Evolutionary conservation across 2,888 invertebrate species (phyloP), one percentile per base, ranked within the genome.

Genomic region (Hemistola chrysoprasaria): DNA sequence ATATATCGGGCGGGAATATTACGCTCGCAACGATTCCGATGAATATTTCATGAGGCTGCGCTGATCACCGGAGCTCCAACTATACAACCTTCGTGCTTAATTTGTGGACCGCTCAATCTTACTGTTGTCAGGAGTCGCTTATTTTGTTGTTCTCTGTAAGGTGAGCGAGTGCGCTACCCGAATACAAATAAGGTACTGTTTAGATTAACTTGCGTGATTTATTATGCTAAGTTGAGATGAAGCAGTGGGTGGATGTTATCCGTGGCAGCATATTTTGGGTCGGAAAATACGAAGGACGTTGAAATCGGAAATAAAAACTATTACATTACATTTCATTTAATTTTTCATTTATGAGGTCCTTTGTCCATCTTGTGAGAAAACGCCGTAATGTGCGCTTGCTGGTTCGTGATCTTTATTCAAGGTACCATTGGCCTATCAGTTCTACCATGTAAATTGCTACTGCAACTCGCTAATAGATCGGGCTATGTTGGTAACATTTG

Each of bases 41-140:
- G 81, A 78, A 84, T 82, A 78, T 74, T 80, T 65, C 82, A 83
- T 79, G 76, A 81, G 65, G 27, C 44, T 50, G 56, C 47, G 60
- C 62, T 65, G 71, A 77, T 74, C 73, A 71, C 66, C 59, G 61
- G 50, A 55, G 49, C 50, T 55, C 60, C 54, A 56, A 55, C 56
- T 64, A 58, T 61, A 42, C 37, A 64, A 56, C 63, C 63, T 64
- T 68, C 64, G 62, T 69, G 61, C 68, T 73, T 73, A 67, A 71
- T 75, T 65, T 67, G 66, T 65, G 60, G 64, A 65, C 56, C 62
- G 66, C 66, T 69, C 65, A 70, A 66, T 69, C 68, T 71, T 65
- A 53, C 54, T 59, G 54, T 56, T 58, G 67, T 62, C 61, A 56
- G 50, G 44, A 47, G 48, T 50, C 51, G 40, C 46, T 62, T 60